These are phyloP conservation scores for Propithecus perrieri DNA, from an alignment of 2,797 vertebrate genomes.

Conservation along the genomic window DNA sequence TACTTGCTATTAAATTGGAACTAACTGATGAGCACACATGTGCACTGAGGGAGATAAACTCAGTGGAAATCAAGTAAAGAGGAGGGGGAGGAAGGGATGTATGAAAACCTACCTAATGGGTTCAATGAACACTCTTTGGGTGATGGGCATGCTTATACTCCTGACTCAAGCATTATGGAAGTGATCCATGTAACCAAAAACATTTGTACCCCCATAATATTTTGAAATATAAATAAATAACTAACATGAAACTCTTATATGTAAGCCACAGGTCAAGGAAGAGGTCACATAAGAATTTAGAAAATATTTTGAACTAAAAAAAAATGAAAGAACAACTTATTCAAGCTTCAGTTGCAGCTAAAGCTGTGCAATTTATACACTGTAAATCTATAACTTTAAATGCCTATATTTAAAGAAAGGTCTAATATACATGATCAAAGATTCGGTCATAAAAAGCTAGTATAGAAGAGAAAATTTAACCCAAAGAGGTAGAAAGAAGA, in stretches of 20 bases:
- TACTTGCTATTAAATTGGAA: neutral
- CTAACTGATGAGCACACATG: neutral
- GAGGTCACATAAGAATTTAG: neutral
- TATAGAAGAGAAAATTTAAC: neutral
- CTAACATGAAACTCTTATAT: neutral
- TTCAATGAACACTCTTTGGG: neutral
- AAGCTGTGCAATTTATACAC: neutral
- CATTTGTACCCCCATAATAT: neutral
- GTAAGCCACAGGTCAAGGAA: neutral
- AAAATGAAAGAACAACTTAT: neutral
- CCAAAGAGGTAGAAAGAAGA: neutral
- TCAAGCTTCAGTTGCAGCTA: neutral
- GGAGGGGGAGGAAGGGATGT: no score
- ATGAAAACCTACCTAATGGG: neutral
- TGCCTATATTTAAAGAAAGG: neutral
- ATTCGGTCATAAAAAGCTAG: neutral
- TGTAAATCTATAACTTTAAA: neutral
- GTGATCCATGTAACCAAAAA: neutral
- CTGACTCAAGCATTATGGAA: neutral
- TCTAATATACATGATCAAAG: neutral
- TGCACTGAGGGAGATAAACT: neutral
- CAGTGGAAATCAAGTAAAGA: neutral
- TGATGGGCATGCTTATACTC: neutral
- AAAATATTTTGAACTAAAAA: slow-evolving; percentile 17
- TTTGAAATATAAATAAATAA: neutral